These are phyloP conservation scores for Chironomus tepperi DNA, from an alignment of 1,140 invertebrate genomes.

Conservation along the genomic window DNA sequence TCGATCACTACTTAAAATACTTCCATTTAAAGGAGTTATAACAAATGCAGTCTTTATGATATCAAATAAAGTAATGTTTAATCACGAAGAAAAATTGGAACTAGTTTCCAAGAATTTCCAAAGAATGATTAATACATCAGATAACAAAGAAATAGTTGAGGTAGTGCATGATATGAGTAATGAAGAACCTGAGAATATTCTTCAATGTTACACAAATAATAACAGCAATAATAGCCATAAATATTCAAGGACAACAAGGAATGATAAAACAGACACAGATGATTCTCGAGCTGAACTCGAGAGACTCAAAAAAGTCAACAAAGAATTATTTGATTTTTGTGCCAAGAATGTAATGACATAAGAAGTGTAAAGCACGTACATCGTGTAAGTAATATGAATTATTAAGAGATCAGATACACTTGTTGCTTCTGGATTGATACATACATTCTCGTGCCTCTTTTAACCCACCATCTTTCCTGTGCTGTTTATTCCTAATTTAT, in stretches of 20 bases:
- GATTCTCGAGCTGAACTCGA: constrained; percentile 40
- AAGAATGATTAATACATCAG: constrained; percentile 33
- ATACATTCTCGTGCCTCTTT: background rate
- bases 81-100: constrained; percentile 39
- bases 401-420: background rate
- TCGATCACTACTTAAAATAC: constrained; percentile 56
- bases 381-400: background rate
- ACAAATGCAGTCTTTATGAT: constrained; percentile 57
- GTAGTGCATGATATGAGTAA: constrained; percentile 29
- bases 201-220: constrained; percentile 28
- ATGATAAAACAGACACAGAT: constrained; percentile 29
- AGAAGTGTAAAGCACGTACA: constrained; percentile 26
- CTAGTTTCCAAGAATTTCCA: constrained; percentile 39
- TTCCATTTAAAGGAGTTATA: constrained; percentile 62
- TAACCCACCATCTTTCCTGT: background rate
- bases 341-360: constrained; percentile 36
- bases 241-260: constrained; percentile 23
- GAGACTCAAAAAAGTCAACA: constrained; percentile 42
- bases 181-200: too few species aligned
- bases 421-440: background rate
- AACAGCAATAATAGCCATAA: constrained; percentile 24
- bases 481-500: background rate
- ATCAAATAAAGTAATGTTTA: constrained; percentile 41
- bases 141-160: constrained; percentile 32
- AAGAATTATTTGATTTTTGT: constrained; percentile 43